Evolutionary conservation across 2,113 vertebrate genomes (phyloP).

Genomic region (Syrmaticus mikado): DNA sequence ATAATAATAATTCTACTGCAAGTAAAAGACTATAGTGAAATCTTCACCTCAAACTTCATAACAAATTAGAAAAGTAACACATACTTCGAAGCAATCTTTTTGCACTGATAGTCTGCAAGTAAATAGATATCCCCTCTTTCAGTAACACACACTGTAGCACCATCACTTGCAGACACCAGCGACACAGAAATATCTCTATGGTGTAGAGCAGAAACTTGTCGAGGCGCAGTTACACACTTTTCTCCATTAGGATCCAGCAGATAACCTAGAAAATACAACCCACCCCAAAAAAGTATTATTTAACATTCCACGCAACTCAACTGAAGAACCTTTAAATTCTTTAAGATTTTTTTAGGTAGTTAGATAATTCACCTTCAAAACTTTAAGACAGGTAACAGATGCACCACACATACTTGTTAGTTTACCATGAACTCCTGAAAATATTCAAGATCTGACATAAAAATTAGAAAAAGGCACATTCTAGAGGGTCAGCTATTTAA

Average conservation of each 20-base stretch:
- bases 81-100: slow-evolving; percentile 96
- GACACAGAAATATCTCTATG: slow-evolving; percentile 89
- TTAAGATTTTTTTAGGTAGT: background rate
- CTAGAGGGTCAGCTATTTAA: background rate
- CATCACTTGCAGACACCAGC: slow-evolving; percentile 91
- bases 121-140: slow-evolving; percentile 94
- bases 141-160: slow-evolving; percentile 93
- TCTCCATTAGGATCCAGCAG: slow-evolving; percentile 95
- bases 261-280: slow-evolving; percentile 82
- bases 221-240: slow-evolving; percentile 87
- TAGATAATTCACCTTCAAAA: background rate
- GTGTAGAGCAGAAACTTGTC: slow-evolving; percentile 94
- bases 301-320: background rate
- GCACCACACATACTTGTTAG: background rate
- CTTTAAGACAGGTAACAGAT: background rate
- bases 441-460: background rate
- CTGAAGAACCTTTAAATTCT: background rate
- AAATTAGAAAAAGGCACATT: background rate
- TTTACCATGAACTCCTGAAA: background rate
- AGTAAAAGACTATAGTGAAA: background rate
- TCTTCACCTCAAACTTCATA: background rate
- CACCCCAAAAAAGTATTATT: background rate
- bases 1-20: background rate
- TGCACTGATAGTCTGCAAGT: slow-evolving; percentile 94
- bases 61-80: slow-evolving; percentile 45